These are phyloP conservation scores for Anoplopoma fimbria DNA, from an alignment of 2,113 vertebrate species.

Conservation along the genomic window DNA sequence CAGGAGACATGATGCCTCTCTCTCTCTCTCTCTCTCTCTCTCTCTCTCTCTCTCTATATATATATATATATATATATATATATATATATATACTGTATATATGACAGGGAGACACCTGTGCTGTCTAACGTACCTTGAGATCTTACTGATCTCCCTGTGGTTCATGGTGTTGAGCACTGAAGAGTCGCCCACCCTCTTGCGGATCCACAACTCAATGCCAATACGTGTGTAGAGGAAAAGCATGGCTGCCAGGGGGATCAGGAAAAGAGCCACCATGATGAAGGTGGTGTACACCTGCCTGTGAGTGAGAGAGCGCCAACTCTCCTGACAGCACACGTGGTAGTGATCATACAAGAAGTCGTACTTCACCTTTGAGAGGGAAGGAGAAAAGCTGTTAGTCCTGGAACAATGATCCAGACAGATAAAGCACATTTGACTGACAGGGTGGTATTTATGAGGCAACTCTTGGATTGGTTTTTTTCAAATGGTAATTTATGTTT, in stretches of 20 bases:
- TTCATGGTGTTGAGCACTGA: constrained; percentile 86
- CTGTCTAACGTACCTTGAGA: constrained; percentile 76
- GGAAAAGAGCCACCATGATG: constrained; percentile 88
- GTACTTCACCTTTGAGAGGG: constrained; percentile 84
- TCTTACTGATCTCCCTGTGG: constrained; percentile 85
- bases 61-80: no score
- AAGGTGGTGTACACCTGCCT: constrained; percentile 85
- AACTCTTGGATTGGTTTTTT: not conserved
- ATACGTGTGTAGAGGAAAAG: constrained; percentile 86
- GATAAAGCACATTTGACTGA: not conserved
- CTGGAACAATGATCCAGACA: not conserved
- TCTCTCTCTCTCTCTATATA: no score
- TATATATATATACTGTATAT: no score
- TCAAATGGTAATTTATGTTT: not conserved
- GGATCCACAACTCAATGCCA: constrained; percentile 86
- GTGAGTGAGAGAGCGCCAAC: constrained; percentile 80
- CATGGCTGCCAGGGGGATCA: constrained; percentile 85
- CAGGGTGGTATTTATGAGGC: not conserved
- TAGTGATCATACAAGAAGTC: constrained; percentile 88
- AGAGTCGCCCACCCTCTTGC: constrained; percentile 85
- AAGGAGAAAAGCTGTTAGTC: not conserved
- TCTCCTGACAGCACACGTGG: constrained; percentile 88
- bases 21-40: no score
- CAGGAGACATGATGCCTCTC: no score
- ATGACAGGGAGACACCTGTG: not conserved